Evolutionary conservation across 2,113 vertebrate genomes (phyloP).

Genomic region (Antennarius striatus): DNA sequence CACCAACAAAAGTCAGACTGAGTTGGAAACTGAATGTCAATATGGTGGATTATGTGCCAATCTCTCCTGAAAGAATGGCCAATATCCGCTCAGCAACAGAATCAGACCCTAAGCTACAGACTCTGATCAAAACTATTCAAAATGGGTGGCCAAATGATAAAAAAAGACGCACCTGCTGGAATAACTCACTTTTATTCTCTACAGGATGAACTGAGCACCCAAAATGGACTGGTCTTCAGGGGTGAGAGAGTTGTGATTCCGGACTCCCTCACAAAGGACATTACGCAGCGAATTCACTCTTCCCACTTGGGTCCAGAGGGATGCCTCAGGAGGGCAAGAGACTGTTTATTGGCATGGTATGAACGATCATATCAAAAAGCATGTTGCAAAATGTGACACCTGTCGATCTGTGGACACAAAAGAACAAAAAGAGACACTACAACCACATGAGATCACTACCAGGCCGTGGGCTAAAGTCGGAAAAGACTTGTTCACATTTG

Average conservation of each 20-base stretch:
- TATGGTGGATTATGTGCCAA: too few species aligned
- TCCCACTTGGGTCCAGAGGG: slow-evolving; percentile 5
- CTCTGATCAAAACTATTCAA: too few species aligned
- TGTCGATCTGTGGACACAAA: slow-evolving; percentile 1
- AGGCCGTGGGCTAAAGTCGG: neutral
- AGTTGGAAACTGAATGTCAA: too few species aligned
- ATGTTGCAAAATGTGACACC: neutral
- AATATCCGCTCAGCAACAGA: too few species aligned
- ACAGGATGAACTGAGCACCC: neutral
- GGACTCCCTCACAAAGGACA: neutral
- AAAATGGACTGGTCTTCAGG: slow-evolving; percentile 4
- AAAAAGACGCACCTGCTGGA: neutral
- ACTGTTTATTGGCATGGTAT: too few species aligned
- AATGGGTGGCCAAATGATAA: too few species aligned
- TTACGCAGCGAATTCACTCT: neutral
- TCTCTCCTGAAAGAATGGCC: too few species aligned
- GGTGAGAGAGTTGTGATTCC: slow-evolving; percentile 3
- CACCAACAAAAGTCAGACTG: too few species aligned
- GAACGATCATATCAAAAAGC: neutral
- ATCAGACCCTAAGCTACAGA: too few species aligned
- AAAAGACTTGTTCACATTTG: neutral
- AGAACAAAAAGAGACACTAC: slow-evolving; percentile 1
- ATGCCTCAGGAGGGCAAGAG: neutral
- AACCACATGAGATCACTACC: neutral
- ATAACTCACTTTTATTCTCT: neutral